These are phyloP conservation scores for Omphaloscelis lunosa DNA, from an alignment of 2,888 invertebrate species.

Conservation along the genomic window DNA sequence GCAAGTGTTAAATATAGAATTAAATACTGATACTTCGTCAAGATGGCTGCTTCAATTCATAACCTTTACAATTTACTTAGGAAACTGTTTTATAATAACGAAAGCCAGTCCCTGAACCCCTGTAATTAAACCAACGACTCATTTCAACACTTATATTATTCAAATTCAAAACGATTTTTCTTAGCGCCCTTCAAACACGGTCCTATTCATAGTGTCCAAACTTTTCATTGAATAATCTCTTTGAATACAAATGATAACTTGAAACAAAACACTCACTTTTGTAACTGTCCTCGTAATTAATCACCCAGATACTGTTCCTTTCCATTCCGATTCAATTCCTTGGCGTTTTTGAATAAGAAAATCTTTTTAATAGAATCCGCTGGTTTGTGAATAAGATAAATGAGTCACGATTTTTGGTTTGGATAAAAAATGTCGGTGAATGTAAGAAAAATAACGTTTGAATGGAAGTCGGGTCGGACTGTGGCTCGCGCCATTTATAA, in stretches of 20 bases:
- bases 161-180: slow-evolving; percentile 63
- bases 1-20: background rate
- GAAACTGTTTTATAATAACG: slow-evolving; percentile 26
- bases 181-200: slow-evolving; percentile 46
- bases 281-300: slow-evolving; percentile 77
- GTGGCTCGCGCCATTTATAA: slow-evolving; percentile 69
- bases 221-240: slow-evolving; percentile 70
- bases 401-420: slow-evolving; percentile 74
- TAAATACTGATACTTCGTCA: background rate
- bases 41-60: slow-evolving; percentile 21
- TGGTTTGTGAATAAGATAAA: slow-evolving; percentile 76
- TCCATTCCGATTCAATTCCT: slow-evolving; percentile 80
- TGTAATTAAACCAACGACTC: slow-evolving; percentile 58
- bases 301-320: slow-evolving; percentile 74
- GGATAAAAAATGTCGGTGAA: slow-evolving; percentile 74
- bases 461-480: slow-evolving; percentile 69
- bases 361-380: slow-evolving; percentile 81
- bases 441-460: slow-evolving; percentile 72
- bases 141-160: slow-evolving; percentile 55
- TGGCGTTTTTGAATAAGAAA: slow-evolving; percentile 81
- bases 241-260: slow-evolving; percentile 69
- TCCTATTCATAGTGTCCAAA: slow-evolving; percentile 62
- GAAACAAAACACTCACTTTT: slow-evolving; percentile 75
- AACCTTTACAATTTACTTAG: slow-evolving; percentile 19
- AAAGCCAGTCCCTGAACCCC: slow-evolving; percentile 29